phyloP scores from a whole-genome alignment of 35 echinoderm and acorn worm genomes.

The Strongylocentrotus purpuratus region DNA sequence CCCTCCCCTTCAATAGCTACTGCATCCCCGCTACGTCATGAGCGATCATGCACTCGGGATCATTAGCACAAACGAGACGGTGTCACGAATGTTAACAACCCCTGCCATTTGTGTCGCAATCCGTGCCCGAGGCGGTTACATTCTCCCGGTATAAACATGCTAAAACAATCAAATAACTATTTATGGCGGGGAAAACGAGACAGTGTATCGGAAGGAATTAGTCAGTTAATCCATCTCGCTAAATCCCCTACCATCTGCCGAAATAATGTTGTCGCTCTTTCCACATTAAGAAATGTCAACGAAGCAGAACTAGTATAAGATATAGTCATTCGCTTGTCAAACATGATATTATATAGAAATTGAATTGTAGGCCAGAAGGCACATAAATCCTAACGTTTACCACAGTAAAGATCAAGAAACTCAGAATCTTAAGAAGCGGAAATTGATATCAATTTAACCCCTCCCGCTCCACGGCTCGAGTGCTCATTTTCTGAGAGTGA shows the following conservation, averaged over 20 bases:
- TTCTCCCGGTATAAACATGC: neutral
- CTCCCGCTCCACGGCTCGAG: too few species aligned
- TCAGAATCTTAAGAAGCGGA: too few species aligned
- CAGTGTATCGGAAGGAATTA: neutral
- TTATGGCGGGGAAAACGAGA: neutral
- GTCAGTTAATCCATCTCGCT: neutral
- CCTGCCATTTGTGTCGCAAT: neutral
- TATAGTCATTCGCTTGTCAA: too few species aligned
- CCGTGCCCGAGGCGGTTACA: neutral
- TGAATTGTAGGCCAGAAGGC: too few species aligned
- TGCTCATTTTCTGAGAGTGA: too few species aligned
- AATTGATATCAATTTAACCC: too few species aligned
- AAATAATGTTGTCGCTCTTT: neutral
- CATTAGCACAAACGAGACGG: neutral
- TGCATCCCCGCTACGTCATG: neutral
- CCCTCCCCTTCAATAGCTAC: neutral
- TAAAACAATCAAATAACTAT: neutral
- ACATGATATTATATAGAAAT: too few species aligned
- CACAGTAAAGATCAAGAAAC: too few species aligned
- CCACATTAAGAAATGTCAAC: neutral
- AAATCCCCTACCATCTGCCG: neutral
- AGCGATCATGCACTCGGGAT: neutral
- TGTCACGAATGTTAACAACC: neutral
- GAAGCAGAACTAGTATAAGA: neutral
- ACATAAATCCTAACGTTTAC: too few species aligned